phyloP scores from a whole-genome alignment of 2,113 vertebrate genomes.

The Dunckerocampus dactyliophorus region DNA sequence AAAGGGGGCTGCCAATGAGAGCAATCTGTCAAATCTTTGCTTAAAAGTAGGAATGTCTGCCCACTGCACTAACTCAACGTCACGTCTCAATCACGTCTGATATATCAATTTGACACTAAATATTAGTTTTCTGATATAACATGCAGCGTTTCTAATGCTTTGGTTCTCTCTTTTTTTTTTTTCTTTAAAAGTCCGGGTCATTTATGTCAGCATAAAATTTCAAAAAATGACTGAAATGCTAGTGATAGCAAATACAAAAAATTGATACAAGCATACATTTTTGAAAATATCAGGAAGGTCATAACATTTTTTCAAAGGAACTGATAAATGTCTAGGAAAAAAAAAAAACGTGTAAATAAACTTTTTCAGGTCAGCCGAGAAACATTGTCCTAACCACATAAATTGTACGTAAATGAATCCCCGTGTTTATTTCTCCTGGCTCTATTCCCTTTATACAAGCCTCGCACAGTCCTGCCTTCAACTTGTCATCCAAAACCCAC shows the following conservation, averaged over 20 bases:
- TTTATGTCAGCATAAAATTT: too few species aligned
- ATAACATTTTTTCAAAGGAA: background rate
- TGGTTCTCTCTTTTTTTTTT: too few species aligned
- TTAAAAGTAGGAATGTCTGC: constrained; percentile 18
- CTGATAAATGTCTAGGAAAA: background rate
- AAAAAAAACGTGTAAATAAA: background rate
- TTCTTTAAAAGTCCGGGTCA: too few species aligned
- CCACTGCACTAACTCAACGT: background rate
- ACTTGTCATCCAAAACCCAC: background rate
- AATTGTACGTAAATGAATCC: background rate
- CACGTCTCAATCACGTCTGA: background rate
- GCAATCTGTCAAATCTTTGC: constrained; percentile 25
- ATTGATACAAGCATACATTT: background rate
- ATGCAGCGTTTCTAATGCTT: background rate
- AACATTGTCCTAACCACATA: background rate
- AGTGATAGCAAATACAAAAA: background rate
- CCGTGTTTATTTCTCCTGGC: background rate
- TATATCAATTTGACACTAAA: background rate
- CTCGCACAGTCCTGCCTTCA: background rate
- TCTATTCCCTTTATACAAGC: background rate
- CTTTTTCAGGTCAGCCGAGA: background rate
- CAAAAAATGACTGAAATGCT: too few species aligned
- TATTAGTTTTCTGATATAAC: background rate
- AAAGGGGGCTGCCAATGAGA: constrained; percentile 35
- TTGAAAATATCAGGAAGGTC: background rate